phyloP scores from a whole-genome alignment of 1,140 invertebrate genomes.

The Macrotrachela quadricornifera region DNA sequence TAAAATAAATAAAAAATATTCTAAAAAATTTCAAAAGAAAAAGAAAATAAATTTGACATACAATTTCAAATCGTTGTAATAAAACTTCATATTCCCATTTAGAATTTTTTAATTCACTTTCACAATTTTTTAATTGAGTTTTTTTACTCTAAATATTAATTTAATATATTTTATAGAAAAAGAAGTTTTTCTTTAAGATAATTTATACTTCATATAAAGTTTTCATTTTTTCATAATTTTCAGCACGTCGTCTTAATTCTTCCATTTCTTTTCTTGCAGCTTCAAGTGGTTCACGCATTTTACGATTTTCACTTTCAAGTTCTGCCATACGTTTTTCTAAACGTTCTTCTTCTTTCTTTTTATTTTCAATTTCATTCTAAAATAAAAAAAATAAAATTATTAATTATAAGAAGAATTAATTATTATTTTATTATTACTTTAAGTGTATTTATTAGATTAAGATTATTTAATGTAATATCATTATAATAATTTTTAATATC shows the following conservation, averaged over 20 bases:
- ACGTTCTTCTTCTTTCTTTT: constrained; percentile 54
- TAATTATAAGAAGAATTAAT: background rate
- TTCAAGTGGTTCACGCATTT: constrained; percentile 45
- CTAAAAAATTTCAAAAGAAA: no score
- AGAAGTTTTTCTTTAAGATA: constrained; percentile 3
- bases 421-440: constrained; percentile 35
- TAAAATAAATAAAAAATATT: constrained; percentile 15
- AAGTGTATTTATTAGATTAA: constrained; percentile 53
- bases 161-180: constrained; percentile 4
- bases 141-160: constrained; percentile 34
- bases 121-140: constrained; percentile 39
- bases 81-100: constrained; percentile 43
- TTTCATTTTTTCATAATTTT: constrained; percentile 59
- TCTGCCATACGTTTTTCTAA: constrained; percentile 45
- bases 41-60: constrained; percentile 18
- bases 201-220: constrained; percentile 35
- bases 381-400: background rate
- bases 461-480: constrained; percentile 70
- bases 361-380: constrained; percentile 34
- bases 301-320: constrained; percentile 46
- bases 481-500: constrained; percentile 82
- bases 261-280: constrained; percentile 42
- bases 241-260: constrained; percentile 47
- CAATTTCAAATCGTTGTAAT: constrained; percentile 51
- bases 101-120: constrained; percentile 44